Percentiles rank a stretch among this genome's conserved stretches.
Conservation (phyloP, 2,113 vertebrate genomes). For the Ascaphus truei region DNA sequence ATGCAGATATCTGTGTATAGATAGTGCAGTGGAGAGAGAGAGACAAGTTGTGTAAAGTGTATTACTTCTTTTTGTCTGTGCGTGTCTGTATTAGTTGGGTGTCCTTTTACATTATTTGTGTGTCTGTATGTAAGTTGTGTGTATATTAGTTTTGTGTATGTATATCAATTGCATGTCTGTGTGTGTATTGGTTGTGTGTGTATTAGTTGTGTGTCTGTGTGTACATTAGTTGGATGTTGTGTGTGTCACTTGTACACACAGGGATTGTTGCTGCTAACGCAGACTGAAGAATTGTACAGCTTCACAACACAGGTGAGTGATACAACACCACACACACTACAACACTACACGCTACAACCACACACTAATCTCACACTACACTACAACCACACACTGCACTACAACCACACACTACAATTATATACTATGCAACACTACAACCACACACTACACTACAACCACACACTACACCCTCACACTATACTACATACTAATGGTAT, state of each 20-base stretch:
- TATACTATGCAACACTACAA: too few relatives aligned
- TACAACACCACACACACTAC: not conserved
- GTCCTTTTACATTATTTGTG: not conserved
- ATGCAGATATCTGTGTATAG: too few relatives aligned
- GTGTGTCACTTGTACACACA: not conserved
- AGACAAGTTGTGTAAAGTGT: not conserved
- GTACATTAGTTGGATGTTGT: not conserved
- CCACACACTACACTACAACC: not conserved
- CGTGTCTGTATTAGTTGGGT: not conserved
- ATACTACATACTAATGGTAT: not conserved
- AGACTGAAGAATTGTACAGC: not conserved
- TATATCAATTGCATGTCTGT: not conserved
- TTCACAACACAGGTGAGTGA: not conserved
- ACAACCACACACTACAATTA: too few relatives aligned
- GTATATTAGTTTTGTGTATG: not conserved
- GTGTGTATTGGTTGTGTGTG: not conserved
- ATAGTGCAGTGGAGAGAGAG: not conserved
- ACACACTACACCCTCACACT: not conserved
- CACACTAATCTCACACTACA: too few relatives aligned
- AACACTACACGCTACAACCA: too few relatives aligned
- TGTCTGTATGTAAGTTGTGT: not conserved
- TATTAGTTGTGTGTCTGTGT: not conserved
- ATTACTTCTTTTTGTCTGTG: not conserved
- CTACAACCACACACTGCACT: too few relatives aligned
- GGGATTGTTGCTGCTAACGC: not conserved